Evolutionary conservation across 2,888 invertebrate genomes (phyloP).

Genomic region (Heliconius aoede): DNA sequence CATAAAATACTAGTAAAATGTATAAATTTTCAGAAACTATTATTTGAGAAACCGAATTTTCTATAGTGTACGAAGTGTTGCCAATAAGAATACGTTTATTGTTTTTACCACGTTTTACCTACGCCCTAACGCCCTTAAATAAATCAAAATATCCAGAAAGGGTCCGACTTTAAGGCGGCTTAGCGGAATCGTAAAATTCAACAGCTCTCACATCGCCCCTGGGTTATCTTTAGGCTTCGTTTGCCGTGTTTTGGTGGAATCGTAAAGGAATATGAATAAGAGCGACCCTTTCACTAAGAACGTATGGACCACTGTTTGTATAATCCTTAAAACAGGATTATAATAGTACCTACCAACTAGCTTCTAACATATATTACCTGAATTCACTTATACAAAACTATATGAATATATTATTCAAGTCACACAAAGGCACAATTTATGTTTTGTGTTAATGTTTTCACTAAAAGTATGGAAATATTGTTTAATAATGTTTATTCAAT

Average conservation of each 20-base stretch:
- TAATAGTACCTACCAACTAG: neutral
- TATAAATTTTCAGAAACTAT: neutral
- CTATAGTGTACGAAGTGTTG: conserved; percentile 42
- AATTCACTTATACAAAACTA: neutral
- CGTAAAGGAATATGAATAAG: conserved; percentile 83
- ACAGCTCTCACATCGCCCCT: conserved; percentile 76
- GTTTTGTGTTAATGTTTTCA: neutral
- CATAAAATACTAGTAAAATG: too few relatives aligned
- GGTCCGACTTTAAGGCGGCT: conserved; percentile 83
- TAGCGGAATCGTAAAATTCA: conserved; percentile 84
- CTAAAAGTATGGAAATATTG: neutral
- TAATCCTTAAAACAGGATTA: conserved; percentile 16
- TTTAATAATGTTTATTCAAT: neutral
- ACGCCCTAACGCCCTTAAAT: conserved; percentile 81
- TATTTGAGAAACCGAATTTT: neutral
- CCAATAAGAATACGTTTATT: conserved; percentile 73
- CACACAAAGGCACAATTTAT: neutral
- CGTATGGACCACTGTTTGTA: conserved; percentile 71
- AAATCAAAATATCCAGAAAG: conserved; percentile 84
- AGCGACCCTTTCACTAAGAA: conserved; percentile 74
- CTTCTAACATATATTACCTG: neutral
- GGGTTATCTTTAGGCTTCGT: conserved; percentile 78
- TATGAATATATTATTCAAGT: neutral
- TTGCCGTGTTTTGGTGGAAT: conserved; percentile 78
- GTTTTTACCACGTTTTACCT: conserved; percentile 79